Conservation (phyloP, 2,797 vertebrate genomes). For the Knipowitschia caucasica region DNA sequence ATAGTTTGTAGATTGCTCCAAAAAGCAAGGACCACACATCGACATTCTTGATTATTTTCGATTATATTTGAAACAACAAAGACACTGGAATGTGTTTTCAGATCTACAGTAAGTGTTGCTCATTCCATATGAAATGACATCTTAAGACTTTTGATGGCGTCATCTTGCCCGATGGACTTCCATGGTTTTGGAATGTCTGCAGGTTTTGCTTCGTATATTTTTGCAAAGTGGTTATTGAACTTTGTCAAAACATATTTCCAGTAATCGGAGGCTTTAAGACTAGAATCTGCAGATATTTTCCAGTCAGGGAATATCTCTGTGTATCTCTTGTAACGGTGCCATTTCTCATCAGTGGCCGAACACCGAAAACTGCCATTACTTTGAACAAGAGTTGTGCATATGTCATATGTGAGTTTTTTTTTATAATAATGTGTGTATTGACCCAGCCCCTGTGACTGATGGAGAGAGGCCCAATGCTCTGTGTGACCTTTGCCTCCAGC, state of each 20-base stretch:
- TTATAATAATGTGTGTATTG: rapidly evolving
- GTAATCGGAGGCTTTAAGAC: constrained; percentile 65
- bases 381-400: constrained; percentile 46
- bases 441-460: constrained; percentile 52
- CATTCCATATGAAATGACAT: constrained; percentile 26
- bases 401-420: constrained; percentile 3
- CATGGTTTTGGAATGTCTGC: constrained; percentile 48
- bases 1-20: too few relatives aligned
- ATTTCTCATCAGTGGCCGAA: rapidly evolving
- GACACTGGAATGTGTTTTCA: too few relatives aligned
- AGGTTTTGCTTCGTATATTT: constrained; percentile 15
- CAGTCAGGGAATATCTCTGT: constrained; percentile 46
- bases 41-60: too few relatives aligned
- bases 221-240: constrained; percentile 57
- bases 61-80: too few relatives aligned
- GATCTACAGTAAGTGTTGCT: too few relatives aligned
- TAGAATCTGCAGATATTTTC: constrained; percentile 61
- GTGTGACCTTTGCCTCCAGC: constrained; percentile 44
- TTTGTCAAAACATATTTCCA: constrained; percentile 71
- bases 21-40: too few relatives aligned
- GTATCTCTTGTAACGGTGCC: constrained; percentile 56
- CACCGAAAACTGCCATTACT: background rate
- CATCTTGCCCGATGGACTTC: background rate
- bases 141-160: constrained; percentile 59
- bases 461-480: constrained; percentile 50